Conservation (phyloP, 1,140 invertebrate species). For the Drosophila sucinea region DNA sequence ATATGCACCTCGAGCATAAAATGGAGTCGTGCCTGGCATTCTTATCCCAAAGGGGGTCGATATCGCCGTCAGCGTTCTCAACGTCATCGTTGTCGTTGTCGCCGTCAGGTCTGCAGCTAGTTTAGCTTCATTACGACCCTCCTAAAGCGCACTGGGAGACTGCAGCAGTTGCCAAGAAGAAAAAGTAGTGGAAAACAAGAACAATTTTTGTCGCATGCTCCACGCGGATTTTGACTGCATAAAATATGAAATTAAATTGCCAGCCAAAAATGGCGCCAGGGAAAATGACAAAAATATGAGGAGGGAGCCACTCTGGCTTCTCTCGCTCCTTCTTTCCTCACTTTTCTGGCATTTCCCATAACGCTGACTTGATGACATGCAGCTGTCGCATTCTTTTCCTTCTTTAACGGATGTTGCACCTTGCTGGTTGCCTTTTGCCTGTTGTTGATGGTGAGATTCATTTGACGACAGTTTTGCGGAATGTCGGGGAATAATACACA, state of each 20-base stretch:
- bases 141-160: constrained; percentile 28
- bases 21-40: constrained; percentile 14
- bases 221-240: constrained; percentile 54
- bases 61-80: constrained; percentile 6
- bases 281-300: constrained; percentile 61
- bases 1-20: constrained; percentile 21
- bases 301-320: constrained; percentile 33
- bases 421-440: constrained; percentile 32
- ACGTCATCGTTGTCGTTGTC: background rate
- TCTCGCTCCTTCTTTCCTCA: background rate
- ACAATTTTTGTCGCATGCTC: constrained; percentile 51
- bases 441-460: constrained; percentile 37
- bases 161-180: constrained; percentile 36
- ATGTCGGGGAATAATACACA: constrained; percentile 14
- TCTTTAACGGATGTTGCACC: constrained; percentile 44
- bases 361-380: constrained; percentile 54
- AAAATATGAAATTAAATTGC: constrained; percentile 64
- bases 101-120: constrained; percentile 30
- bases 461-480: constrained; percentile 49
- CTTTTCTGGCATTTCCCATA: constrained; percentile 42
- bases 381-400: constrained; percentile 54
- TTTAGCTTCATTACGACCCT: constrained; percentile 39
- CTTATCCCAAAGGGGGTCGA: constrained; percentile 2
- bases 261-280: constrained; percentile 55
- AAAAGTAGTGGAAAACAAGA: constrained; percentile 18